Evolutionary conservation across 2,113 vertebrate genomes (phyloP).

Genomic region (Lamprologus sp.): DNA sequence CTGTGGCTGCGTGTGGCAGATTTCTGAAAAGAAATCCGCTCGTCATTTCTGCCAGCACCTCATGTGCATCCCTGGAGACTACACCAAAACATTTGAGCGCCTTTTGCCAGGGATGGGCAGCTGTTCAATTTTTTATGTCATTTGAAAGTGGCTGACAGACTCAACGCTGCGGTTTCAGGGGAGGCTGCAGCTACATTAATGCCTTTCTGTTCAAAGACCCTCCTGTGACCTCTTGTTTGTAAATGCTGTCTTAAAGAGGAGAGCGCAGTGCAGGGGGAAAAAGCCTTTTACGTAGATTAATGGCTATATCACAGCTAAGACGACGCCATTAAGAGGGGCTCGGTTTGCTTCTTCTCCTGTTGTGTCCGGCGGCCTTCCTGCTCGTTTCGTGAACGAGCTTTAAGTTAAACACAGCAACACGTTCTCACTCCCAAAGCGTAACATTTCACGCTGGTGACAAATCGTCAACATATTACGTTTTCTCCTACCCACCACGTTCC

Average conservation of each 20-base stretch:
- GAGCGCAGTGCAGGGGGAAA: slow-evolving; percentile 50
- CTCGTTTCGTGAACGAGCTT: neutral
- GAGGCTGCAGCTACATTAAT: slow-evolving; percentile 74
- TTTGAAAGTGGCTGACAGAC: slow-evolving; percentile 77
- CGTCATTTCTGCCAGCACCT: slow-evolving; percentile 25
- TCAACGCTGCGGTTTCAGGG: slow-evolving; percentile 74
- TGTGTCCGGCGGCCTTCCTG: neutral
- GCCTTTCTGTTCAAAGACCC: slow-evolving; percentile 74
- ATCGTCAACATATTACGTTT: too few species aligned
- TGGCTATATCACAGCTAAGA: slow-evolving; percentile 49
- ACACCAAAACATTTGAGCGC: slow-evolving; percentile 44
- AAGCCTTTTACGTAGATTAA: slow-evolving; percentile 71
- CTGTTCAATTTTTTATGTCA: slow-evolving; percentile 68
- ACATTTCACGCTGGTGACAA: accelerated
- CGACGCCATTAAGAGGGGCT: slow-evolving; percentile 9
- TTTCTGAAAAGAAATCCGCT: slow-evolving; percentile 23
- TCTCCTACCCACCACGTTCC: accelerated
- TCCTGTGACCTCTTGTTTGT: slow-evolving; percentile 73
- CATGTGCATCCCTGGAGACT: slow-evolving; percentile 17
- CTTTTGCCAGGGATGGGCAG: slow-evolving; percentile 36
- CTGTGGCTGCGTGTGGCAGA: slow-evolving; percentile 16
- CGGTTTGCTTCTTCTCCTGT: neutral
- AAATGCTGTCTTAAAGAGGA: slow-evolving; percentile 70
- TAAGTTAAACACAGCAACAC: neutral
- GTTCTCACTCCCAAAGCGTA: accelerated